Evolutionary conservation across 1,140 invertebrate genomes (phyloP).

Genomic region (Ylistrum balloti): DNA sequence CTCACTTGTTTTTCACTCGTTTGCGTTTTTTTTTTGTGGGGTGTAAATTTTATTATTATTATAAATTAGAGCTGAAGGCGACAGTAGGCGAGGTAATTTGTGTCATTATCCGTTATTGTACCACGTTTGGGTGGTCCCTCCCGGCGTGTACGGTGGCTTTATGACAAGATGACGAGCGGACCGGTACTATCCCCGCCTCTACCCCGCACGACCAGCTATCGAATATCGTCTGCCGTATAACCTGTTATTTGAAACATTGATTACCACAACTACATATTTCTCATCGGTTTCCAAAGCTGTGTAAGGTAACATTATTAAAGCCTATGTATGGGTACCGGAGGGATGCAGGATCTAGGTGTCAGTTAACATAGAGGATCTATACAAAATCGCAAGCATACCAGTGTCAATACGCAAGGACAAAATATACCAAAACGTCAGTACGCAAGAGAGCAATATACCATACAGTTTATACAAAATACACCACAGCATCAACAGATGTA

Average conservation of each 20-base stretch:
- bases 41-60: neutral
- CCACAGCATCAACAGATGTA: too few species aligned
- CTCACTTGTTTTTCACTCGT: too few species aligned
- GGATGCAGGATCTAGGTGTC: too few species aligned
- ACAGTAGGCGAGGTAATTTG: neutral
- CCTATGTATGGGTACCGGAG: neutral
- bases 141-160: neutral
- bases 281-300: neutral
- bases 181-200: neutral
- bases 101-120: neutral
- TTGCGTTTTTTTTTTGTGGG: neutral
- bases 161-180: neutral
- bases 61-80: neutral
- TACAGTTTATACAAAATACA: too few species aligned
- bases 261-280: neutral
- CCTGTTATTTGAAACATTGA: neutral
- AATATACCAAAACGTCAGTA: too few species aligned
- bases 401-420: too few species aligned
- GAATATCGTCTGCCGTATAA: neutral
- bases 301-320: neutral
- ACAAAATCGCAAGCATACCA: too few species aligned
- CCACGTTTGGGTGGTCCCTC: neutral
- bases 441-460: too few species aligned
- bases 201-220: neutral
- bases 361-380: too few species aligned